Percentiles rank a stretch among this genome's conserved stretches.
Evolutionary conservation across 2,113 vertebrate genomes (phyloP).

Genomic region (Ceyx cyanopectus): DNA sequence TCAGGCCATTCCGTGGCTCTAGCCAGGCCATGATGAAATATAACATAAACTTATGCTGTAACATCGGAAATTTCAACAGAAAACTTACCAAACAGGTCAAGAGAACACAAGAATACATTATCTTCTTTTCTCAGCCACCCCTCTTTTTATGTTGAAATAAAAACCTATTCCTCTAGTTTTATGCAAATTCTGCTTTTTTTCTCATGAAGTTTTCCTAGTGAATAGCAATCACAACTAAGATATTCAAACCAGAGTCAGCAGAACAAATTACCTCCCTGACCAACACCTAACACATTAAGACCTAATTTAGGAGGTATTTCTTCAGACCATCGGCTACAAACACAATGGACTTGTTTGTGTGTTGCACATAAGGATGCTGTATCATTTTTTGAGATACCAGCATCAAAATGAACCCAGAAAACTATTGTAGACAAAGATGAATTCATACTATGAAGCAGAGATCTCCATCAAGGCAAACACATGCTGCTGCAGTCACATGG

Average conservation of each 20-base stretch:
- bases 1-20: not conserved
- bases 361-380: no score
- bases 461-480: not conserved
- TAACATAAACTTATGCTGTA: not conserved
- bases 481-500: not conserved
- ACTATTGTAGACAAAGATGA: not conserved
- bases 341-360: not conserved
- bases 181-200: not conserved
- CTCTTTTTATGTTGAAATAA: not conserved
- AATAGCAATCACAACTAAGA: not conserved
- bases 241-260: not conserved
- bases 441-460: not conserved
- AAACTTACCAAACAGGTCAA: not conserved
- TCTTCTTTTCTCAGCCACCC: not conserved
- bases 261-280: not conserved
- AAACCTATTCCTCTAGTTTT: not conserved
- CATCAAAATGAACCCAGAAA: not conserved
- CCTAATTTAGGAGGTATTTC: not conserved
- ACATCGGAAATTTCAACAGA: not conserved
- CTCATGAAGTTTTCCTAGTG: not conserved
- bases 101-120: not conserved
- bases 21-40: not conserved
- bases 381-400: not conserved
- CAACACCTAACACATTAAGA: not conserved
- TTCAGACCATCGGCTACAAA: not conserved